Evolutionary conservation across 2,888 invertebrate genomes (phyloP).

Genomic region (Omphaloscelis lunosa): DNA sequence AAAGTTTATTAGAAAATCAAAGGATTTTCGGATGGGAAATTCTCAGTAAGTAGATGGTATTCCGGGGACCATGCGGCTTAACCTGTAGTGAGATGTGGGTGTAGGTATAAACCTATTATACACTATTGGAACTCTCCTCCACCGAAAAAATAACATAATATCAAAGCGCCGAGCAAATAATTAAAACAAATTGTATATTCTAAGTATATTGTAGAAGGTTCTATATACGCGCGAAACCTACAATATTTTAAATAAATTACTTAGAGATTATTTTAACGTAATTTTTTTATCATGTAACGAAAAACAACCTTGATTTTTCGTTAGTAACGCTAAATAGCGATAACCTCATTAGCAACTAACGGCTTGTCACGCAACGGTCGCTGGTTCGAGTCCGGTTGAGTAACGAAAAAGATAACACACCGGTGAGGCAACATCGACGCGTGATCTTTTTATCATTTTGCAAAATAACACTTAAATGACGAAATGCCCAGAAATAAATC

Average conservation of each 20-base stretch:
- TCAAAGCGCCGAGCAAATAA: background rate
- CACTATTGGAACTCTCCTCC: background rate
- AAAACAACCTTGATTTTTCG: slow-evolving; percentile 26
- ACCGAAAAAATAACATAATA: background rate
- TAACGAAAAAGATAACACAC: slow-evolving; percentile 32
- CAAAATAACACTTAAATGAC: background rate
- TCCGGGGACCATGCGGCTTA: background rate
- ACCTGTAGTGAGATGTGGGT: background rate
- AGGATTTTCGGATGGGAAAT: background rate
- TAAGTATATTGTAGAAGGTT: background rate
- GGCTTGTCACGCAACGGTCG: slow-evolving; percentile 8
- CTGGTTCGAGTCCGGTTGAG: slow-evolving; percentile 1
- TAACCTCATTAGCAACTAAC: slow-evolving; percentile 34
- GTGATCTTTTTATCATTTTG: slow-evolving; percentile 27
- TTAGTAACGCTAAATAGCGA: slow-evolving; percentile 8
- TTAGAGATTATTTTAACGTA: background rate
- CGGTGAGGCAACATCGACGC: slow-evolving; percentile 25
- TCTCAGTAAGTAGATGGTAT: background rate
- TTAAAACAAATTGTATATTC: background rate
- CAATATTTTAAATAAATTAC: too few relatives aligned
- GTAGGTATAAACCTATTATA: background rate
- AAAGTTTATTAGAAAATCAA: background rate
- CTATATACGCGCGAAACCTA: background rate
- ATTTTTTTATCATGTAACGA: slow-evolving; percentile 22
- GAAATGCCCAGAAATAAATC: background rate